These are phyloP conservation scores for Anoncus sp. DNA, from an alignment of 2,888 invertebrate species.

Conservation along the genomic window DNA sequence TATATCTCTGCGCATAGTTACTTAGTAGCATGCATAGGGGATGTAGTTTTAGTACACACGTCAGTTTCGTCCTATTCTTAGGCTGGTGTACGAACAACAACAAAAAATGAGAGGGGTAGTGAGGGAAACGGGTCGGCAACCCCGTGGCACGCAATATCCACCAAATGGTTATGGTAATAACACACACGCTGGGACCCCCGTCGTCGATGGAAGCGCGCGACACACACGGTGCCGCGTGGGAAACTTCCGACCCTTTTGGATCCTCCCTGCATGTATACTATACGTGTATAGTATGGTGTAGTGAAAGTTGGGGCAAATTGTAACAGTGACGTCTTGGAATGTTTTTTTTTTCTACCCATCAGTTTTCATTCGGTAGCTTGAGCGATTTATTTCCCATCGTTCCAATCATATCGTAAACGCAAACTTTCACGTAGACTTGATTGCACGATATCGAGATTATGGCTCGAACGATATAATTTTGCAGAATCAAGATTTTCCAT, in stretches of 20 bases:
- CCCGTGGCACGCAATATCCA: conserved; percentile 61
- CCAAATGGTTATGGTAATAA: conserved; percentile 64
- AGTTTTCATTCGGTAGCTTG: neutral
- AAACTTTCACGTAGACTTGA: no score
- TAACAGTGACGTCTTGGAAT: neutral
- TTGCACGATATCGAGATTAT: no score
- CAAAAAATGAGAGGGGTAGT: conserved; percentile 56
- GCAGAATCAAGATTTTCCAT: no score
- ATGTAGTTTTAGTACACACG: conserved; percentile 36
- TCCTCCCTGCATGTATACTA: neutral
- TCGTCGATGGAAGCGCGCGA: conserved; percentile 61
- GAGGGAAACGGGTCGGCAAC: conserved; percentile 64
- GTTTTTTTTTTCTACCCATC: neutral
- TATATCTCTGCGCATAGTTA: conserved; percentile 4
- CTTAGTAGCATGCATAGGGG: conserved; percentile 22
- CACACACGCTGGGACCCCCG: conserved; percentile 59
- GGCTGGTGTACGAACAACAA: conserved; percentile 21
- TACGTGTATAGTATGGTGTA: neutral
- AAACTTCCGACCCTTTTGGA: conserved; percentile 59
- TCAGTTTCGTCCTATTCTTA: conserved; percentile 47
- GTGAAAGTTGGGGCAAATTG: neutral
- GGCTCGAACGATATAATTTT: no score
- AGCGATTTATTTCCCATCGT: neutral
- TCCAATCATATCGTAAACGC: neutral
- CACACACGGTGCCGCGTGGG: conserved; percentile 62